These are phyloP conservation scores for Huso huso DNA, from an alignment of 2,797 vertebrate species.

Conservation along the genomic window DNA sequence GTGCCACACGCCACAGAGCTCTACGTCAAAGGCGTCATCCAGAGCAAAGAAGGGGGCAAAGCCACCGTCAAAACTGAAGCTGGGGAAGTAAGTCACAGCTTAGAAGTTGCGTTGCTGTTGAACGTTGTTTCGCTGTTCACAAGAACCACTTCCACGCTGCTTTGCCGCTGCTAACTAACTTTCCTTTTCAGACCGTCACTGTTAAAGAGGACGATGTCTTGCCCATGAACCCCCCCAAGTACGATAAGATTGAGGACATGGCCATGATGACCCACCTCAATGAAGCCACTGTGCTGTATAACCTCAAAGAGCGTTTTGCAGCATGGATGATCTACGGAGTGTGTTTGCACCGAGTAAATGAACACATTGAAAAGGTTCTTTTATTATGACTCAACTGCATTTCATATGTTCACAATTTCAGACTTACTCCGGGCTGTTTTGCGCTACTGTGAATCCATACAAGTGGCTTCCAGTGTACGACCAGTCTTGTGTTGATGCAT, in stretches of 20 bases:
- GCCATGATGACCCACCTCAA: slow-evolving; percentile 74
- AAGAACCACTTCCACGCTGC: no score
- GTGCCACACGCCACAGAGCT: slow-evolving; percentile 52
- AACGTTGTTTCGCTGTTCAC: no score
- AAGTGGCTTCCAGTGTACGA: no score
- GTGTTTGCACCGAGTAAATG: no score
- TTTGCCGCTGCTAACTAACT: no score
- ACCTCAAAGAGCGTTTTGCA: slow-evolving; percentile 77
- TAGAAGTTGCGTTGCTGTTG: no score
- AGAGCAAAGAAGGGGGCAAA: slow-evolving; percentile 52
- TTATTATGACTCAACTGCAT: neutral
- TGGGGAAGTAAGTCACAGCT: slow-evolving; percentile 37
- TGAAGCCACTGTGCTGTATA: slow-evolving; percentile 67
- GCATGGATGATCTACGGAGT: slow-evolving; percentile 77
- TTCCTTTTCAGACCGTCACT: slow-evolving; percentile 12
- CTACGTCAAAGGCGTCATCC: slow-evolving; percentile 59
- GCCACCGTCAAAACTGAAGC: slow-evolving; percentile 56
- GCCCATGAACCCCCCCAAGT: slow-evolving; percentile 71
- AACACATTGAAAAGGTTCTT: no score
- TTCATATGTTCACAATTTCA: slow-evolving; percentile 23
- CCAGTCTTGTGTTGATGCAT: no score
- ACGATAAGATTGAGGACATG: slow-evolving; percentile 72
- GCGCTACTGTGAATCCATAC: no score
- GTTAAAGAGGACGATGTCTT: slow-evolving; percentile 53
- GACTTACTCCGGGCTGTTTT: slow-evolving; percentile 15